These are phyloP conservation scores for Psittacula echo DNA, from an alignment of 2,797 vertebrate genomes.

Conservation along the genomic window DNA sequence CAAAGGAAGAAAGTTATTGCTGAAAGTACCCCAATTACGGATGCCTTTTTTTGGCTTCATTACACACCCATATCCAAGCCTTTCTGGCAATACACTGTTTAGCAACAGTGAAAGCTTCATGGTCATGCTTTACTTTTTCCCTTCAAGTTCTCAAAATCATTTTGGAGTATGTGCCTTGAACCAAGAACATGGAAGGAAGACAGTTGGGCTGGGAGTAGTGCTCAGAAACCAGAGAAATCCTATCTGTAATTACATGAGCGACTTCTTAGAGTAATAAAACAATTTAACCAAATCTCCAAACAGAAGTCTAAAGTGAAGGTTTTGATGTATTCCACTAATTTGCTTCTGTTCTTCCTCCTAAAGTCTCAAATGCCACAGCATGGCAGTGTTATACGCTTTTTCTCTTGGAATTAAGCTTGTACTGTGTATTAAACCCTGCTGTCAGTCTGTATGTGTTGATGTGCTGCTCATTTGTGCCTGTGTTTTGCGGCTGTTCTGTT, in stretches of 20 bases:
- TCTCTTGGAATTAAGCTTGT: conserved; percentile 61
- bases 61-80: background rate
- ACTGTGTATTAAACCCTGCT: conserved; percentile 43
- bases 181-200: background rate
- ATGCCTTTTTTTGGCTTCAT: background rate
- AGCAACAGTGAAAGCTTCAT: background rate
- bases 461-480: conserved; percentile 69
- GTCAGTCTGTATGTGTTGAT: conserved; percentile 67
- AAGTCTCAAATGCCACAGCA: conserved; percentile 44
- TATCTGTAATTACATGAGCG: background rate
- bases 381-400: conserved; percentile 52
- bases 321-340: conserved; percentile 22
- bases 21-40: background rate
- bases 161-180: background rate
- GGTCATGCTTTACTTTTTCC: background rate
- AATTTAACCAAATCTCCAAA: background rate
- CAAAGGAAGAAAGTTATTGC: background rate
- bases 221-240: background rate
- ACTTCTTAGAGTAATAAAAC: background rate
- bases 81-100: background rate
- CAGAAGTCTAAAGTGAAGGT: background rate
- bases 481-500: conserved; percentile 63
- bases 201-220: background rate
- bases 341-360: conserved; percentile 15
- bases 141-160: background rate